phyloP scores from a whole-genome alignment of 2,888 invertebrate genomes.

The Rhodophaea formosa region DNA sequence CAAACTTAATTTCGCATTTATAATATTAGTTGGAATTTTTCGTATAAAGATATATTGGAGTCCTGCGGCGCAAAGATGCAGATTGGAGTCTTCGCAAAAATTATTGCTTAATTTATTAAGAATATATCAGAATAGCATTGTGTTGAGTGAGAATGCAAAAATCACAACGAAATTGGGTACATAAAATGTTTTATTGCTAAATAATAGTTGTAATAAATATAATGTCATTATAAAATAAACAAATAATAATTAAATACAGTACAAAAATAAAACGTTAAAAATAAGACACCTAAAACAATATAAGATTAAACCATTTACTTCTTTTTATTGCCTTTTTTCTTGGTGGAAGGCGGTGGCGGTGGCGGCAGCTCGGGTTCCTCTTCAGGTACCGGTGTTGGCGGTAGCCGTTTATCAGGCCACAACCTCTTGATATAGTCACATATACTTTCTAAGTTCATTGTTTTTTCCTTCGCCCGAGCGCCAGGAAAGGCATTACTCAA shows the following conservation, averaged over 20 bases:
- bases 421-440: conserved; percentile 46
- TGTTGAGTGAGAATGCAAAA: no score
- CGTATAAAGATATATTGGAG: no score
- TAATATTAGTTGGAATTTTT: no score
- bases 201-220: no score
- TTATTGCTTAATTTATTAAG: no score
- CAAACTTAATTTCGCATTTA: no score
- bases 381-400: conserved; percentile 45
- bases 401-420: conserved; percentile 51
- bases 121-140: no score
- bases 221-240: no score
- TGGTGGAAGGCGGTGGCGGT: conserved; percentile 13
- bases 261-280: neutral
- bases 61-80: no score
- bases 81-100: no score
- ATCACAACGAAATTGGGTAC: no score
- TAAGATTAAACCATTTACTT: neutral
- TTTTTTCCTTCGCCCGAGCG: conserved; percentile 33
- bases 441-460: conserved; percentile 36
- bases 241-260: neutral
- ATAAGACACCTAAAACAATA: neutral
- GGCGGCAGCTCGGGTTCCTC: conserved; percentile 23
- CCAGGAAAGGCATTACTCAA: conserved; percentile 40
- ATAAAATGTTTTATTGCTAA: no score
- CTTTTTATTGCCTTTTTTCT: conserved; percentile 17